Percentiles rank a stretch among this genome's conserved stretches.
Evolutionary conservation across 2,113 vertebrate genomes (phyloP).

Genomic region (Equus przewalskii): DNA sequence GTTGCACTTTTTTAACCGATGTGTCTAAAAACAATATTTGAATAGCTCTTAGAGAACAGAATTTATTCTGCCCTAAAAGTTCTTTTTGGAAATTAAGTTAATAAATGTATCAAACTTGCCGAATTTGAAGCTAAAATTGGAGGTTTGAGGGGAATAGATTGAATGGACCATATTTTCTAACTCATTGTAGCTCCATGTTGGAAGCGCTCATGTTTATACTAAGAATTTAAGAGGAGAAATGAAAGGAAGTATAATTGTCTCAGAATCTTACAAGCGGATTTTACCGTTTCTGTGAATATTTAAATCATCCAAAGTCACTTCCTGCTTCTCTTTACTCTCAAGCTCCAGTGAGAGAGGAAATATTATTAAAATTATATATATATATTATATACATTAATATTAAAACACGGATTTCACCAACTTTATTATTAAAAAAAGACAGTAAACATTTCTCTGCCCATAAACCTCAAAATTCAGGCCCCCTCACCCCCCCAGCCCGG

Average conservation of each 20-base stretch:
- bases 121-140: not conserved
- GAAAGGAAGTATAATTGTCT: not conserved
- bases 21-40: not conserved
- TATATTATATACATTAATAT: too few relatives aligned
- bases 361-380: too few relatives aligned
- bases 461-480: not conserved
- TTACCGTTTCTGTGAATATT: not conserved
- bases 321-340: too few relatives aligned
- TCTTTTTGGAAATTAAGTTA: not conserved
- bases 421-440: not conserved
- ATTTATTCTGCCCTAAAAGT: not conserved
- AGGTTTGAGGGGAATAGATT: too few relatives aligned
- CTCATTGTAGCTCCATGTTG: accelerated
- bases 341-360: accelerated
- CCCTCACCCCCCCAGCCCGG: too few relatives aligned
- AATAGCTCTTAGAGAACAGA: not conserved
- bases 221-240: not conserved
- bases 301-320: accelerated
- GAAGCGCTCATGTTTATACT: not conserved
- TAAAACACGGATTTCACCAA: too few relatives aligned
- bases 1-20: not conserved
- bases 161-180: accelerated
- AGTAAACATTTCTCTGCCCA: not conserved
- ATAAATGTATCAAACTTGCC: not conserved
- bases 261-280: not conserved